These are phyloP conservation scores for Drosophila quinaria DNA, from an alignment of 2,888 invertebrate genomes.

Conservation along the genomic window DNA sequence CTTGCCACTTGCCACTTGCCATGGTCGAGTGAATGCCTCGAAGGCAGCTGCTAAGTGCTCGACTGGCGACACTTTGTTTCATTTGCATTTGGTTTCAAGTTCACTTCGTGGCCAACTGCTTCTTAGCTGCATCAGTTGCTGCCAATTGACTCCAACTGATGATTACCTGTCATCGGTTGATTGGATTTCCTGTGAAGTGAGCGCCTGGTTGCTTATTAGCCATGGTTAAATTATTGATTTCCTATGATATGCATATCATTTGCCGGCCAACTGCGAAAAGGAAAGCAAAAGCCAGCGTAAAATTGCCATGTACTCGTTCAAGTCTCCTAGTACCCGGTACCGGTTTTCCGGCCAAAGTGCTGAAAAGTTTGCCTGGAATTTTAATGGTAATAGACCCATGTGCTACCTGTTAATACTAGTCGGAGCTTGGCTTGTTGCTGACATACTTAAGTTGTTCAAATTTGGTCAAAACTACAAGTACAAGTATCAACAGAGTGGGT, in stretches of 20 bases:
- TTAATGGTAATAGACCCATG: constrained; percentile 28
- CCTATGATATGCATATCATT: constrained; percentile 48
- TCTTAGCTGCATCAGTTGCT: constrained; percentile 17
- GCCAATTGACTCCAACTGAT: constrained; percentile 28
- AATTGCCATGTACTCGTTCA: constrained; percentile 24
- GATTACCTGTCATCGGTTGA: constrained; percentile 53
- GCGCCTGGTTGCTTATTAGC: constrained; percentile 49
- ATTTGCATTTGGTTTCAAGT: constrained; percentile 57
- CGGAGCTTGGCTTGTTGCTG: constrained; percentile 15
- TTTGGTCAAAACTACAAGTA: neutral
- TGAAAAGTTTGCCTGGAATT: constrained; percentile 53
- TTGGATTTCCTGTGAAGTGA: constrained; percentile 56
- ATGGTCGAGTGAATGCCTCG: constrained; percentile 42
- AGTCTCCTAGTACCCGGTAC: constrained; percentile 15
- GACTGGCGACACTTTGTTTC: constrained; percentile 43
- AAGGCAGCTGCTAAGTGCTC: constrained; percentile 16
- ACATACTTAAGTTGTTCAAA: constrained; percentile 35
- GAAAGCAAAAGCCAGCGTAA: constrained; percentile 18
- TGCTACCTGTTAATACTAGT: constrained; percentile 19
- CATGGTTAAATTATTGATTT: constrained; percentile 55
- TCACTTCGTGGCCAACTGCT: constrained; percentile 41
- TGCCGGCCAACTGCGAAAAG: constrained; percentile 15
- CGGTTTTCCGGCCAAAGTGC: constrained; percentile 33
- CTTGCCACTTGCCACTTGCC: constrained; percentile 9
- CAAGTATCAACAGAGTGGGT: constrained; percentile 39